Conservation (phyloP, 2,113 vertebrate genomes). For the Probosciger aterrimus region DNA sequence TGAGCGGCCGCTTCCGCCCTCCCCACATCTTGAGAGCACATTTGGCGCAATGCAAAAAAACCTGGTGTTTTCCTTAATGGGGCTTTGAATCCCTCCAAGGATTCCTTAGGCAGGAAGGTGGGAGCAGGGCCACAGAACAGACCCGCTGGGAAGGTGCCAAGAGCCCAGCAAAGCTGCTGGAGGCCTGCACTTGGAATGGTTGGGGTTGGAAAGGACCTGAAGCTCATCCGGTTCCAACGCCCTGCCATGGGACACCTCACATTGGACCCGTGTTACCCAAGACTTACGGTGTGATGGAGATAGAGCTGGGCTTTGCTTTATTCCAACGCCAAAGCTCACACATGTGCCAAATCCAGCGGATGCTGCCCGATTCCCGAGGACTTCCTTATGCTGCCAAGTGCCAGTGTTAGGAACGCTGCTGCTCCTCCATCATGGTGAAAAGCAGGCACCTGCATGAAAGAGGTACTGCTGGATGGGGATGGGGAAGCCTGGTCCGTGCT, state of each 20-base stretch:
- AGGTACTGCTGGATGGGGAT: neutral
- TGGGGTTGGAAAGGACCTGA: neutral
- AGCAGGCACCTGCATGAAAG: fast-evolving
- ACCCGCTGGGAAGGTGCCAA: neutral
- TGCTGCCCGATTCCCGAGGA: neutral
- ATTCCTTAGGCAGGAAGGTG: neutral
- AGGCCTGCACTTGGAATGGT: neutral
- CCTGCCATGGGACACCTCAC: neutral
- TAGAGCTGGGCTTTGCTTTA: neutral
- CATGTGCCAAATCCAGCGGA: neutral
- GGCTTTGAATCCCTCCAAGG: neutral
- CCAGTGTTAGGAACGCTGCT: fast-evolving
- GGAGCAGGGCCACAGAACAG: neutral
- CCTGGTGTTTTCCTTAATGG: neutral
- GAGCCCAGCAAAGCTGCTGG: neutral
- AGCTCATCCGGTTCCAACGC: neutral
- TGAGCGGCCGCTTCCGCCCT: constrained; percentile 8
- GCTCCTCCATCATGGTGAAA: neutral
- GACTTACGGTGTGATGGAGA: neutral
- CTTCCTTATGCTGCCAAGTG: neutral
- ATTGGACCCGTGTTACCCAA: neutral
- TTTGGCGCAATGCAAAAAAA: neutral
- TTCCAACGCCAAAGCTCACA: neutral
- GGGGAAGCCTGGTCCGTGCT: neutral
- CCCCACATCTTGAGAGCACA: constrained; percentile 49